Evolutionary conservation across 2,797 vertebrate genomes (phyloP).

Genomic region (Lates japonicus): DNA sequence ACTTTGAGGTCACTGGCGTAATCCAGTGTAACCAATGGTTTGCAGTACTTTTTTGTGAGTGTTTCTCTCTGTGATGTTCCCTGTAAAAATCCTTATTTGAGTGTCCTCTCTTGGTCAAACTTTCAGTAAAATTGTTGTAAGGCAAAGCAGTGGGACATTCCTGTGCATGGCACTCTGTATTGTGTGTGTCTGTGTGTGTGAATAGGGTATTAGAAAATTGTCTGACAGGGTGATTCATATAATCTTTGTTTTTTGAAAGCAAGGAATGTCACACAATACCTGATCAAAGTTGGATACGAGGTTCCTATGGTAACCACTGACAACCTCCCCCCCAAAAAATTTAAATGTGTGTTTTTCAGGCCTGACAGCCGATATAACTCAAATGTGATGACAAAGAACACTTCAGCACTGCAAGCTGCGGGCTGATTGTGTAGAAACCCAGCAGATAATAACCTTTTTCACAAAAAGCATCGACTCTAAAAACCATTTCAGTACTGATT

Average conservation of each 20-base stretch:
- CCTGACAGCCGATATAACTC: background rate
- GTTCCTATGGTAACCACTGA: constrained; percentile 26
- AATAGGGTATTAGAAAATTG: background rate
- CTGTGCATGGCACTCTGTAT: background rate
- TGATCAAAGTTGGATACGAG: constrained; percentile 3
- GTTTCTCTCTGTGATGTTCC: background rate
- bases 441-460: constrained; percentile 16
- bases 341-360: background rate
- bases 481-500: background rate
- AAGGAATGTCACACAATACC: constrained; percentile 6
- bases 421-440: constrained; percentile 2
- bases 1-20: background rate
- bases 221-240: background rate
- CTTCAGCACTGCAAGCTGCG: background rate
- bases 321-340: background rate
- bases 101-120: constrained; percentile 1
- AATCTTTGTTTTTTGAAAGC: background rate
- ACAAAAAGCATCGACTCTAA: constrained; percentile 15
- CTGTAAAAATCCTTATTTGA: background rate
- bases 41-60: background rate
- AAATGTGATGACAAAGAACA: constrained; percentile 13
- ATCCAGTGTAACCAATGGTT: background rate
- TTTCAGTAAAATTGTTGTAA: background rate
- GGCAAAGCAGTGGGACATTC: constrained; percentile 3
- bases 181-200: constrained; percentile 13